Evolutionary conservation across 2,888 invertebrate genomes (phyloP).

Genomic region (Diploptera punctata): DNA sequence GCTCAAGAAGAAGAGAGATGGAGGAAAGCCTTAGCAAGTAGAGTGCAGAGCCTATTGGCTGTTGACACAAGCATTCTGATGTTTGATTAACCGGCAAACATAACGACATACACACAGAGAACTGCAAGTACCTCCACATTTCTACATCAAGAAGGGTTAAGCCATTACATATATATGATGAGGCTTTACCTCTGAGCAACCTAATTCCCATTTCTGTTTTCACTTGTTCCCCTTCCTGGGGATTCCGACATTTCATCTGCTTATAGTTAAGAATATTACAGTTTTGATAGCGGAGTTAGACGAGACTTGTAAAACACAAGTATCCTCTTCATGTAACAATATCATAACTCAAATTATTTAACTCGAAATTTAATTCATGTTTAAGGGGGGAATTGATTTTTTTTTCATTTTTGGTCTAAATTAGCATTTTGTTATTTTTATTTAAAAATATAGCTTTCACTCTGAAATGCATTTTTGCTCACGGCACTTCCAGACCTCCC

Average conservation of each 20-base stretch:
- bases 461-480: too few species aligned
- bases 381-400: too few species aligned
- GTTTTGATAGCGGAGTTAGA: too few species aligned
- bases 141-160: slow-evolving; percentile 5
- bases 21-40: background rate
- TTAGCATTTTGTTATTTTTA: too few species aligned
- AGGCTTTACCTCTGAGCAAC: background rate
- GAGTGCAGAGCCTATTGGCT: slow-evolving; percentile 33
- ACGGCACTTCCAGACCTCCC: too few species aligned
- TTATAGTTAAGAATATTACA: background rate
- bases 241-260: background rate
- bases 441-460: too few species aligned
- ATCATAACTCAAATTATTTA: too few species aligned
- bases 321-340: too few species aligned
- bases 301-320: too few species aligned
- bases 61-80: slow-evolving; percentile 31
- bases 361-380: too few species aligned
- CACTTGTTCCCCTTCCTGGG: background rate
- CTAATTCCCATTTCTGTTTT: background rate
- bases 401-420: too few species aligned
- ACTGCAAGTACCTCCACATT: background rate
- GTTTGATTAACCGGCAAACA: slow-evolving; percentile 34
- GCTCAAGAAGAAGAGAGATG: background rate
- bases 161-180: background rate
- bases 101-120: slow-evolving; percentile 3